Base-by-base conservation (phyloP, 2,113 vertebrate species). In the Colinus virginianus region DNA sequence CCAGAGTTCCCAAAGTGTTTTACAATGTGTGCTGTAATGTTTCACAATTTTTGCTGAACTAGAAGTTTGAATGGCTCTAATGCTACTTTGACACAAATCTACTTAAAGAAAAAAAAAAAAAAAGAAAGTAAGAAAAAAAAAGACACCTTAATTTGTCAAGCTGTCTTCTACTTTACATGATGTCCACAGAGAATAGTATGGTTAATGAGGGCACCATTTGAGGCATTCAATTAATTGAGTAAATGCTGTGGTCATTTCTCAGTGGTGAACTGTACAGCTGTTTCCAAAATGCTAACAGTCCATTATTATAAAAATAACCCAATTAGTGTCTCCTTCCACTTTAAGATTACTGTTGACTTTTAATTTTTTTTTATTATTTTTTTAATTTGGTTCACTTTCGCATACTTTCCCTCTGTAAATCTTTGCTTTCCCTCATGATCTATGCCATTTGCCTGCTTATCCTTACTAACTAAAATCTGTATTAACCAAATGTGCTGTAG, bases 371-470 rank as follows among this genome's bases (percentile, higher is more conserved):
- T 53, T 16, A 28, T 53, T 49, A 13, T 26, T 51, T 51, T 25
- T 8, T 51, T 25, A 51, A 14, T 71, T 84, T 34, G 2, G 23
- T 51, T 62, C 8, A 20, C 1, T 2, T 51, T 51, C 56, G 8
- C 1, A 5, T 48, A 7, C n/a, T 66, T 59, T 22, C 17, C 5
- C 43, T 28, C 25, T 49, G 62, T 78, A 53, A 78, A 34, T 63
- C 67, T 88, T 89, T 93, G 23, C 30, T 90, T 95, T 95, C 71
- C 42, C 51, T 78, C 86, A 76, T 67, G 69, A 83, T 45, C 38
- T 71, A 30, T 66, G 61, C 66, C 25, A 78, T 51, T 88, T 94
- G 48, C 28, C 63, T 91, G 63, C 68, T 94, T 90, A 95, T 77
- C 71, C 78, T 84, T 80, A 67, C 6, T 4, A 81, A 79, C 7